These are phyloP conservation scores for Phrynosoma platyrhinos DNA, from an alignment of 2,113 vertebrate species.

Conservation along the genomic window DNA sequence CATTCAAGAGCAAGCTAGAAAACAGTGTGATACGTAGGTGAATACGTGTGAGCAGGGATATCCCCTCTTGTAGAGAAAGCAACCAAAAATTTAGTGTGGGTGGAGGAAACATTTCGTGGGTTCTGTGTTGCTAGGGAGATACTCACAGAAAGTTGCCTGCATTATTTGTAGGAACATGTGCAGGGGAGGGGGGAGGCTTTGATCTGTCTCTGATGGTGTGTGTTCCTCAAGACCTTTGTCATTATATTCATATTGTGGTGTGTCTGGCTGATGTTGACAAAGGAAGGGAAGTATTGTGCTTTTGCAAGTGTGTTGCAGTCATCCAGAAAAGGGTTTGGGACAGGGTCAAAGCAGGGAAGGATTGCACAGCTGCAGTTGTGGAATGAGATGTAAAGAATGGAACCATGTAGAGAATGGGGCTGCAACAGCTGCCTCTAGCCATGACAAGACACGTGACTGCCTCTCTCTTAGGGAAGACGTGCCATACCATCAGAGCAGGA, in stretches of 20 bases:
- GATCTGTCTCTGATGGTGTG: neutral
- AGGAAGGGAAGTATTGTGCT: neutral
- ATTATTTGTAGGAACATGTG: conserved; percentile 19
- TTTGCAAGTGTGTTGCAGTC: conserved; percentile 29
- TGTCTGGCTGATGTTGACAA: neutral
- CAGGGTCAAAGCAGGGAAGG: conserved; percentile 17
- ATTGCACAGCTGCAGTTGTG: neutral
- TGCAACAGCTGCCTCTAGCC: neutral
- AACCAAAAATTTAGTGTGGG: conserved; percentile 15
- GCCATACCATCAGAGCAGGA: neutral
- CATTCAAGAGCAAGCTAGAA: rapidly evolving
- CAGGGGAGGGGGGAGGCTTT: neutral
- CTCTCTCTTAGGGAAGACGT: conserved; percentile 2
- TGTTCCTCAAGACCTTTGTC: conserved; percentile 14
- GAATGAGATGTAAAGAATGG: neutral
- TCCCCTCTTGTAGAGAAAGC: conserved; percentile 36
- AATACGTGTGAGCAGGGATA: conserved; percentile 61
- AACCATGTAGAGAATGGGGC: rapidly evolving
- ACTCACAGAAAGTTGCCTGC: conserved; percentile 39
- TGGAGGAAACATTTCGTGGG: conserved; percentile 38
- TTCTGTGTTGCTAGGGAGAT: conserved; percentile 36
- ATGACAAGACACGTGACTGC: neutral
- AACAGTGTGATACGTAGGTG: conserved; percentile 35
- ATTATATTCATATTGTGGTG: neutral
- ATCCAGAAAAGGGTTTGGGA: neutral